Percentiles rank a stretch among this genome's conserved stretches.
Evolutionary conservation across 2,797 vertebrate species (phyloP).

Genomic region (Nyctalus aviator): DNA sequence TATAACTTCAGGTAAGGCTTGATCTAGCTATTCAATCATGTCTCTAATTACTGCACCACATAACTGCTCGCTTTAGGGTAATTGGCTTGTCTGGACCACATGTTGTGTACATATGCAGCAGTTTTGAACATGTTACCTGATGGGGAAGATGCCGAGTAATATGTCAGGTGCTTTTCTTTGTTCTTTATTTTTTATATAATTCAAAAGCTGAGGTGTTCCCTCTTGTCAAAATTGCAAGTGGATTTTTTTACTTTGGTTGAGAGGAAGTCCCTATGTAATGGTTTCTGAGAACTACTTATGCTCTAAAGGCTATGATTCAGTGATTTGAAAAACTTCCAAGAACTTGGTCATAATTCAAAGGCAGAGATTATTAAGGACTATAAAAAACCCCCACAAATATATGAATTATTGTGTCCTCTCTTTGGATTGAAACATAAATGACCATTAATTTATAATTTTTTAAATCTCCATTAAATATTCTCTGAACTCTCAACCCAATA

Average conservation of each 20-base stretch:
- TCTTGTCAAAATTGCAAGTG: neutral
- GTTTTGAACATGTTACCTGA: neutral
- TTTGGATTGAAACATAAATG: neutral
- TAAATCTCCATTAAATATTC: neutral
- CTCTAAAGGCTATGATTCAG: constrained; percentile 23
- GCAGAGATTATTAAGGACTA: neutral
- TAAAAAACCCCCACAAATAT: neutral
- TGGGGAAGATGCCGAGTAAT: neutral
- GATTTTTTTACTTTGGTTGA: constrained; percentile 35
- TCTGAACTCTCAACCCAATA: constrained; percentile 24
- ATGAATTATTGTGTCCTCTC: neutral
- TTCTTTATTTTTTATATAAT: neutral
- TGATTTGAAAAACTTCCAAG: neutral
- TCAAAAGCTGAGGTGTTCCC: neutral
- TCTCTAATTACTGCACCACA: neutral
- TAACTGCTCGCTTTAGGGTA: neutral
- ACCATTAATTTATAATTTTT: neutral
- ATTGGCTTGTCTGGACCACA: neutral
- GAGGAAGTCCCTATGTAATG: neutral
- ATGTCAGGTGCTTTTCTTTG: neutral
- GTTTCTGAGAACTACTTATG: constrained; percentile 18
- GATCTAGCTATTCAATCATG: neutral
- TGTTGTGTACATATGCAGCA: neutral
- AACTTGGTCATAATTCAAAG: constrained; percentile 22
- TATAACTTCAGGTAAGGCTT: neutral